Percentiles rank a stretch among this genome's conserved stretches.
phyloP scores from a whole-genome alignment of 2,797 vertebrate species.

The Bradypodion pumilum region DNA sequence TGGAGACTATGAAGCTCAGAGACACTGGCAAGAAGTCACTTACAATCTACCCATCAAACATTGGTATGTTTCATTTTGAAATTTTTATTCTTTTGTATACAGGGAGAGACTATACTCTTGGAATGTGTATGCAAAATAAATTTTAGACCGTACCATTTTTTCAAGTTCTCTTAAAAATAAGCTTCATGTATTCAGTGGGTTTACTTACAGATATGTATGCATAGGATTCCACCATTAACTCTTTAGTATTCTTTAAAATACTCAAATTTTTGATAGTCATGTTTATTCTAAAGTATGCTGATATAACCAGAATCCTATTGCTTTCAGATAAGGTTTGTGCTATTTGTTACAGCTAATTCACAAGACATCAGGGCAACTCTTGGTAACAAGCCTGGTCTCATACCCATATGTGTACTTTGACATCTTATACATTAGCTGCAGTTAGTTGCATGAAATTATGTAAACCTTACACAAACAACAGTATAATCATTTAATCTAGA shows the following conservation, averaged over 20 bases:
- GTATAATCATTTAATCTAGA: neutral
- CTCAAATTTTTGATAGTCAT: neutral
- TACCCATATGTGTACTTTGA: too few relatives aligned
- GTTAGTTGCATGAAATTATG: too few relatives aligned
- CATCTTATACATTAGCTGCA: too few relatives aligned
- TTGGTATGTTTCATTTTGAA: slow-evolving; percentile 79
- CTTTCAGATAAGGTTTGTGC: too few relatives aligned
- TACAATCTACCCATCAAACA: slow-evolving; percentile 88
- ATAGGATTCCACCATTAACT: neutral
- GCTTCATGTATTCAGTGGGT: neutral
- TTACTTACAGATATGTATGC: neutral
- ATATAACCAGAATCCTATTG: neutral
- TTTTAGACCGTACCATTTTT: neutral
- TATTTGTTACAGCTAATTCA: too few relatives aligned
- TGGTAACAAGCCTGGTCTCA: too few relatives aligned
- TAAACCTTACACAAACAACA: too few relatives aligned
- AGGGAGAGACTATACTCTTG: neutral
- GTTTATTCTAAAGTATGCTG: neutral
- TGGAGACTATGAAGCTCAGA: slow-evolving; percentile 98
- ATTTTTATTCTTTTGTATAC: neutral
- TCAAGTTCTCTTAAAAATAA: neutral
- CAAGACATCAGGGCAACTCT: too few relatives aligned
- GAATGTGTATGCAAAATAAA: neutral
- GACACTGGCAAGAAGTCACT: slow-evolving; percentile 98
- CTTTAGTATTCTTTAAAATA: neutral